A percentile compares a stretch with the other conserved stretches of the same genome.
Conservation (phyloP, 2,888 invertebrate genomes). For the Hemicrepidius hirtus region DNA sequence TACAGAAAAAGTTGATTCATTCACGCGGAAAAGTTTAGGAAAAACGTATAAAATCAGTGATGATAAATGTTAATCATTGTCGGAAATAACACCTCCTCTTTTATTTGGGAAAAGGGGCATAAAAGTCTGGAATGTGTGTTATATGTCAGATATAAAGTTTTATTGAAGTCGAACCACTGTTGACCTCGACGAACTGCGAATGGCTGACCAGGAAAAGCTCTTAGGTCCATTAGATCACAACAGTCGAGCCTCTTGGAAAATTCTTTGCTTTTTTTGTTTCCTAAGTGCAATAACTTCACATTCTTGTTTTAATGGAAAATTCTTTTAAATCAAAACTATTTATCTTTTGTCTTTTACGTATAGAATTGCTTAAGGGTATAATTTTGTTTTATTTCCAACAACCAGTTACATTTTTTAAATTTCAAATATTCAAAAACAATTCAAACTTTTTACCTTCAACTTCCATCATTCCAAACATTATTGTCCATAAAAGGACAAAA, state of each 20-base stretch:
- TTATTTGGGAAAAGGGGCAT: conserved; percentile 42
- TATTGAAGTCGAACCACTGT: conserved; percentile 49
- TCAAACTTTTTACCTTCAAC: no score
- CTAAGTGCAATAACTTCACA: neutral
- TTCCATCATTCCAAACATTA: no score
- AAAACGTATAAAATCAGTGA: conserved; percentile 39
- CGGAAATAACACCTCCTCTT: conserved; percentile 43
- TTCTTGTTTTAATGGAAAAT: conserved; percentile 10
- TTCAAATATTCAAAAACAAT: no score
- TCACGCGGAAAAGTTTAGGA: neutral
- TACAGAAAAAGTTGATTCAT: neutral
- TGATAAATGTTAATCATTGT: conserved; percentile 43
- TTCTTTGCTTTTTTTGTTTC: conserved; percentile 4
- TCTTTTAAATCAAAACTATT: neutral
- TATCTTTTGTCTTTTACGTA: no score
- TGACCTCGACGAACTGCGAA: conserved; percentile 47
- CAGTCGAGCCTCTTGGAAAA: conserved; percentile 23
- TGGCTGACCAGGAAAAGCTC: conserved; percentile 49
- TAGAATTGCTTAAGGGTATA: no score
- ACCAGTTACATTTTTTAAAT: no score
- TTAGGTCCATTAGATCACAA: conserved; percentile 47
- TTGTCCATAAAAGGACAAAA: no score
- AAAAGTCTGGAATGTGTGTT: conserved; percentile 49
- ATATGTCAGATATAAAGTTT: conserved; percentile 51
- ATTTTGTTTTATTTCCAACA: no score